Conservation (phyloP, 2,797 vertebrate genomes). For the Aldrovandia affinis region DNA sequence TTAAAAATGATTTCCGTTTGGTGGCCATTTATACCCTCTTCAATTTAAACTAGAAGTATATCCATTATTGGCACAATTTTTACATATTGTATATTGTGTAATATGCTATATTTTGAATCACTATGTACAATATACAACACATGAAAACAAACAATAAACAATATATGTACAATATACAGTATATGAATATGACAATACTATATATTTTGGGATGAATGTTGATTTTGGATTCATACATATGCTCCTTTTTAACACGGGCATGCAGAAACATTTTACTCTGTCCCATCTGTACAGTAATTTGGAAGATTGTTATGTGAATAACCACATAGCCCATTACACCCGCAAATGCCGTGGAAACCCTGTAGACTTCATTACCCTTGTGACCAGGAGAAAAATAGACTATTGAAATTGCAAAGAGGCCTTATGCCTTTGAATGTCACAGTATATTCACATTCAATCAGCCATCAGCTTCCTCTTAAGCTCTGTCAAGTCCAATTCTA, state of each 20-base stretch:
- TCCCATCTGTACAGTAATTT: slow-evolving; percentile 1
- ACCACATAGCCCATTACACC: slow-evolving; percentile 29
- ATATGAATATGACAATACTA: too few relatives aligned
- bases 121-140: not conserved
- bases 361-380: slow-evolving; percentile 7
- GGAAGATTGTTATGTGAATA: slow-evolving; percentile 26
- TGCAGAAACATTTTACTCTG: not conserved
- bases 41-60: too few relatives aligned
- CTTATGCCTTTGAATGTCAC: slow-evolving; percentile 27
- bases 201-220: not conserved
- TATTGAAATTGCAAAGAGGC: slow-evolving; percentile 1
- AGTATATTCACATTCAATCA: slow-evolving; percentile 18
- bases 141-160: not conserved
- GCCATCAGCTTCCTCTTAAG: not conserved
- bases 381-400: slow-evolving; percentile 9
- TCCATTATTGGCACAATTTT: too few relatives aligned
- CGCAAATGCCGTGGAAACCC: slow-evolving; percentile 12
- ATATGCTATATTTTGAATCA: not conserved
- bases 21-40: too few relatives aligned
- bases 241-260: not conserved
- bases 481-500: slow-evolving; percentile 11
- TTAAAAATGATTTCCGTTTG: not conserved
- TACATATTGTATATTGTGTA: not conserved
- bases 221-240: too few relatives aligned
- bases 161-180: not conserved